Evolutionary conservation across 2,888 invertebrate species (phyloP).

Genomic region (Cephus rjabovi): DNA sequence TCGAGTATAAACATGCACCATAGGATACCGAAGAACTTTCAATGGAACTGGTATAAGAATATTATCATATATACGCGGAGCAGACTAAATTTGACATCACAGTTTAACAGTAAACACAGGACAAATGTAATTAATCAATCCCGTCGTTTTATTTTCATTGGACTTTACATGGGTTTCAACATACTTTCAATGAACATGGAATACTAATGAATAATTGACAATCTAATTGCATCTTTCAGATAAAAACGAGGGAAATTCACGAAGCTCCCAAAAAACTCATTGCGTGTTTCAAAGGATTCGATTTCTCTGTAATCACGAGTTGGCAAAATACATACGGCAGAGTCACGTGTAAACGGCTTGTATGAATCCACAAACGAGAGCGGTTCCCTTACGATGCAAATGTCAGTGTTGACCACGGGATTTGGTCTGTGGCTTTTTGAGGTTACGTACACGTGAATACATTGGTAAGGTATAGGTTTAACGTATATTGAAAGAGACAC

Average conservation of each 20-base stretch:
- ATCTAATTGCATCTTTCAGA: not conserved
- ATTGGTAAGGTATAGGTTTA: constrained; percentile 28
- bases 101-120: not conserved
- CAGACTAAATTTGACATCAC: not conserved
- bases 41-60: not conserved
- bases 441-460: constrained; percentile 13
- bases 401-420: constrained; percentile 16
- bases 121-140: not conserved
- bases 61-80: not conserved
- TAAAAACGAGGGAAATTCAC: not conserved
- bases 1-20: not conserved
- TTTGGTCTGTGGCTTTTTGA: constrained; percentile 29
- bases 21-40: not conserved
- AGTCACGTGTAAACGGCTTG: not conserved
- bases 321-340: constrained; percentile 17
- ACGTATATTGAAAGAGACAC: not conserved
- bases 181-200: not conserved
- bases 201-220: not conserved
- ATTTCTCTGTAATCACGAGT: not conserved
- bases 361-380: not conserved
- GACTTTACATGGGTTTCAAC: not conserved
- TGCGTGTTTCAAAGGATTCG: not conserved
- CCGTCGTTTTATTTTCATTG: not conserved
- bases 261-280: not conserved
- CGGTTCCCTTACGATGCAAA: not conserved